Conservation (phyloP, 2,888 invertebrate genomes). For the Anagyrus pseudococci region DNA sequence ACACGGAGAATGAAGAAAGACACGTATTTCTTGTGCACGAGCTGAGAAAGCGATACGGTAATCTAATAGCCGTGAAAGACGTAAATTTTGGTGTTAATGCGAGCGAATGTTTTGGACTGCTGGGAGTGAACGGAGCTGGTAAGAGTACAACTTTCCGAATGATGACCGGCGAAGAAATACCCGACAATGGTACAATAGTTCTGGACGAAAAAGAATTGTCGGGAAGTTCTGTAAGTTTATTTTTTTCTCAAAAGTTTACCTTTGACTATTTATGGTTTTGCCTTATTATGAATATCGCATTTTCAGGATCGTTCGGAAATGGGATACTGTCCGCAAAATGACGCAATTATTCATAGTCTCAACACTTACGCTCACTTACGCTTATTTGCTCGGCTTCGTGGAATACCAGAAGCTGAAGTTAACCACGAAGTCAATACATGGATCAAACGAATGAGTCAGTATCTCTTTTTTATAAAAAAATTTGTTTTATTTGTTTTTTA, state of each 20-base stretch:
- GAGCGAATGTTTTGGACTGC: constrained; percentile 81
- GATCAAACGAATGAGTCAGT: constrained; percentile 65
- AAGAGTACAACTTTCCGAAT: constrained; percentile 91
- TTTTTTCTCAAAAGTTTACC: no score
- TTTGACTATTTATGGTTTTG: no score
- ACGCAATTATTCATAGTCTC: constrained; percentile 78
- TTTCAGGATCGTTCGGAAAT: constrained; percentile 55
- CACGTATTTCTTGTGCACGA: constrained; percentile 63
- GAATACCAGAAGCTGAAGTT: constrained; percentile 63
- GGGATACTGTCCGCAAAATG: constrained; percentile 91
- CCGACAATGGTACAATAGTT: constrained; percentile 52
- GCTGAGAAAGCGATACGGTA: constrained; percentile 78
- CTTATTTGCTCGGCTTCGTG: constrained; percentile 75
- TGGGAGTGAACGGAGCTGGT: constrained; percentile 87
- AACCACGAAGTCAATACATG: constrained; percentile 64
- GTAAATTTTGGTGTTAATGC: constrained; percentile 73
- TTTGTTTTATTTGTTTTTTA: no score
- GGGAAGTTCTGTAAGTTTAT: no score
- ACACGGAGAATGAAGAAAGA: neutral
- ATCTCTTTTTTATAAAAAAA: neutral
- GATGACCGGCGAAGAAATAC: constrained; percentile 81
- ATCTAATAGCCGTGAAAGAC: constrained; percentile 80
- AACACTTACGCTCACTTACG: constrained; percentile 76
- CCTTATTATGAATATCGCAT: neutral
- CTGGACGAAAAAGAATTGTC: constrained; percentile 48